phyloP scores from a whole-genome alignment of 1,140 invertebrate species.

The Linepithema humile region DNA sequence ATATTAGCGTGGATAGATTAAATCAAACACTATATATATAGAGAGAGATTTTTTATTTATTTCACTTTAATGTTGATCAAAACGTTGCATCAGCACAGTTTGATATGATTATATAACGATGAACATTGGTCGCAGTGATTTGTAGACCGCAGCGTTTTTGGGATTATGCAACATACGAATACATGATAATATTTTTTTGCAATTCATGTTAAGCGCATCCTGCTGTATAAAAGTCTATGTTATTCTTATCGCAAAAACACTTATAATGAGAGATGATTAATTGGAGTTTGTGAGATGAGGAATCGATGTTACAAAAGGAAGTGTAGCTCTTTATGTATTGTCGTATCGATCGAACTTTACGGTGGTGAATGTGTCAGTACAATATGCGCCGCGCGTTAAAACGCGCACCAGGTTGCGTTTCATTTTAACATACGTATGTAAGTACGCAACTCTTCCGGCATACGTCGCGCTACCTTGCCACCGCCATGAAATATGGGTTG shows the following conservation, averaged over 20 bases:
- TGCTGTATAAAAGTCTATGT: not conserved
- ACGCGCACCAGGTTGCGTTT: not conserved
- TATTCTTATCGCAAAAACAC: not conserved
- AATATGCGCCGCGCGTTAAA: constrained; percentile 11
- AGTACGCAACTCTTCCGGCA: not conserved
- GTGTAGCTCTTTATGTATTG: not conserved
- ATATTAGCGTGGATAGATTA: too few relatives aligned
- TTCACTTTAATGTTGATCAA: not conserved
- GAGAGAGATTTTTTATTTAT: not conserved
- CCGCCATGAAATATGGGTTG: not conserved
- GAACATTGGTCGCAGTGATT: constrained; percentile 11
- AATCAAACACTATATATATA: too few relatives aligned
- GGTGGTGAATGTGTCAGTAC: constrained; percentile 12
- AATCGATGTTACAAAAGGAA: constrained; percentile 1
- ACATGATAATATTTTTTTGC: not conserved
- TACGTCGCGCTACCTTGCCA: not conserved
- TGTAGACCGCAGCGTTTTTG: constrained; percentile 1
- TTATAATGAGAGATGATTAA: not conserved
- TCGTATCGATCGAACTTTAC: constrained; percentile 40
- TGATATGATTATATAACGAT: constrained; percentile 25
- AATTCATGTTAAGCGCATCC: not conserved
- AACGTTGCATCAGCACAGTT: constrained; percentile 18
- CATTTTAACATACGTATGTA: not conserved
- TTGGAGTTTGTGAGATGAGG: too few relatives aligned
- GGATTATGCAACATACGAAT: constrained; percentile 1